Base-by-base conservation (phyloP, 2,888 invertebrate species). In the Sericinus montela region DNA sequence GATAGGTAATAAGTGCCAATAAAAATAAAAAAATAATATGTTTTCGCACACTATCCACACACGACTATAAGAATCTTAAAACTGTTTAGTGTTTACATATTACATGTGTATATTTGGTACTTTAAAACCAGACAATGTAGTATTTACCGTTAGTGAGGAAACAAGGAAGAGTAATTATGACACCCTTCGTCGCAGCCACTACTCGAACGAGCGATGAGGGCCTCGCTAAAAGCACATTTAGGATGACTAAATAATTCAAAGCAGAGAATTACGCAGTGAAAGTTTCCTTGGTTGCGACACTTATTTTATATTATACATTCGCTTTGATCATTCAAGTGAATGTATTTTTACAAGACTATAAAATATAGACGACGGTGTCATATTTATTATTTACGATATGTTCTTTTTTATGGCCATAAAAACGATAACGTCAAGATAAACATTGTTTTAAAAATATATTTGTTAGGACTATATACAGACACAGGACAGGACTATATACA, bases 191-290 rank as follows among this genome's bases (percentile, higher is more conserved):
- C 41, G 46, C 40, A 35, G 28, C 28, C 34, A 32, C 30, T 28
- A 8, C 28, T n/a, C 15, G 25, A 44, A 38, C 30, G 39, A 40
- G 29, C 19, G 13, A 29, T 11, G 35, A 41, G 40, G 40, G 39
- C 13, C 35, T 29, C 47, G 47, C 35, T 47, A 47, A 47, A 47
- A 47, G 47, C 28, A 47, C 29, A 36, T 47, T 47, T 41, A 19
- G 35, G 45, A 29, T 10, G 41, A 14, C 47, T 47, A 35, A 47
- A 47, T 47, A 41, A 47, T 47, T 40, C 41, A 47, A 36, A 41
- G 9, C 35, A 14, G 35, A 9, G 35, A 47, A 41, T 47, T 41
- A 36, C 19, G 35, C 34, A 32, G 35, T 19, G 29, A 41, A 47
- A 41, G 19, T 36, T 34, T 15, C 39, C 7, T 39, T 32, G 25